These are phyloP conservation scores for Porites rus DNA, from an alignment of 92 coral and sea anemone species.

Conservation along the genomic window DNA sequence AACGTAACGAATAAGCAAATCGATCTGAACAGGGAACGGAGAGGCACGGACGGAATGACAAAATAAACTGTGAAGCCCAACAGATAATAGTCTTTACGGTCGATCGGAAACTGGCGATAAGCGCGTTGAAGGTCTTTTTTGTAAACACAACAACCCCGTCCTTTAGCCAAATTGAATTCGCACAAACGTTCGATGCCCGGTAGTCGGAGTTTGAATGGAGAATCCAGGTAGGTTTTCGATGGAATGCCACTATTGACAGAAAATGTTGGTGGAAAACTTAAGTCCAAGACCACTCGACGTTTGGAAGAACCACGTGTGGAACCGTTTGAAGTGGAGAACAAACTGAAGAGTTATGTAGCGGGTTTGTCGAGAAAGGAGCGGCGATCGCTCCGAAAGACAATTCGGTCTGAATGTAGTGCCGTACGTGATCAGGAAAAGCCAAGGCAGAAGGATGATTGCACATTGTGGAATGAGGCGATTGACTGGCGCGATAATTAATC, in stretches of 20 bases:
- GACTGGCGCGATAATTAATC: neutral
- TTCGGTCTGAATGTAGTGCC: slow-evolving; percentile 23
- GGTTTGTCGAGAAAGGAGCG: slow-evolving; percentile 13
- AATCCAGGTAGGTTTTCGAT: neutral
- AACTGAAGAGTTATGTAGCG: neutral
- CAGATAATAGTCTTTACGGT: slow-evolving; percentile 9
- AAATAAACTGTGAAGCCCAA: neutral
- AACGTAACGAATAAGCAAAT: no score
- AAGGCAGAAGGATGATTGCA: slow-evolving; percentile 22
- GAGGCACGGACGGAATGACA: neutral
- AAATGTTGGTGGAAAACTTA: slow-evolving; percentile 4
- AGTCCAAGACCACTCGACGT: slow-evolving; percentile 12
- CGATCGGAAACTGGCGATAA: slow-evolving; percentile 27
- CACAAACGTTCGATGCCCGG: slow-evolving; percentile 13
- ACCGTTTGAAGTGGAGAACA: slow-evolving; percentile 30
- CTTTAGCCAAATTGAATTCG: slow-evolving; percentile 1
- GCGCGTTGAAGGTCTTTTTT: slow-evolving; percentile 25
- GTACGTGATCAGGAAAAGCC: slow-evolving; percentile 5
- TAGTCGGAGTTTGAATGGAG: neutral
- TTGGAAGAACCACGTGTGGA: neutral
- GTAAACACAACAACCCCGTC: slow-evolving; percentile 2
- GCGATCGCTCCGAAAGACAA: slow-evolving; percentile 20
- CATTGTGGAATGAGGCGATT: neutral
- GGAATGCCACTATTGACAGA: slow-evolving; percentile 16
- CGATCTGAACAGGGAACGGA: no score